Percentiles rank a stretch among this genome's conserved stretches.
These are phyloP conservation scores for Acheta domesticus DNA, from an alignment of 2,888 invertebrate genomes.

Conservation along the genomic window DNA sequence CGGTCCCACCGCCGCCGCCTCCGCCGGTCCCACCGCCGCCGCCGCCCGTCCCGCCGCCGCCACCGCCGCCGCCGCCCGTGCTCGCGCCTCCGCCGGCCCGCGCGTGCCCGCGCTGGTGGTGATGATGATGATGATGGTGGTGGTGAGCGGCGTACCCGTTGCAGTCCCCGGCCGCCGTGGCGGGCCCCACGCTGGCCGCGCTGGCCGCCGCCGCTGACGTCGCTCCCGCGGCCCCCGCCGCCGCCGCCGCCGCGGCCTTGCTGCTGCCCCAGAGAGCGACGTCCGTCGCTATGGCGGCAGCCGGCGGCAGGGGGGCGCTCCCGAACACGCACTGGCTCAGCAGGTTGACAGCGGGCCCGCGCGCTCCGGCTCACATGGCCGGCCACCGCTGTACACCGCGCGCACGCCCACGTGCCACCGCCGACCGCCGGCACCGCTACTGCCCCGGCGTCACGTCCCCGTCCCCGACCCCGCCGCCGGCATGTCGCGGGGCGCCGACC, in stretches of 20 bases:
- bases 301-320: background rate
- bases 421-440: background rate
- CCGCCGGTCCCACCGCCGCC: slow-evolving; percentile 22
- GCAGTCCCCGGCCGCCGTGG: slow-evolving; percentile 43
- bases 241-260: slow-evolving; percentile 26
- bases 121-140: background rate
- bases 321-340: slow-evolving; percentile 18
- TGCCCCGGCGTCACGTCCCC: background rate
- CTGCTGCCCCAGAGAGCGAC: slow-evolving; percentile 38
- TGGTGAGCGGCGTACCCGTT: slow-evolving; percentile 51
- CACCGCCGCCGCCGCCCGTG: slow-evolving; percentile 27
- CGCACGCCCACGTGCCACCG: background rate
- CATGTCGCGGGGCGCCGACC: background rate
- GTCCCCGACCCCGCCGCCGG: background rate
- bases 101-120: background rate
- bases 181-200: background rate
- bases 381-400: background rate
- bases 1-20: slow-evolving; percentile 12
- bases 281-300: slow-evolving; percentile 38
- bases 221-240: slow-evolving; percentile 26
- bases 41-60: slow-evolving; percentile 24
- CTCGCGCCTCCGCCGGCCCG: slow-evolving; percentile 26
- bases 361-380: slow-evolving; percentile 12
- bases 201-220: slow-evolving; percentile 25
- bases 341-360: background rate